Percentiles rank a stretch among this genome's conserved stretches.
Conservation (phyloP, 2,113 vertebrate genomes). For the Grallaria varia region DNA sequence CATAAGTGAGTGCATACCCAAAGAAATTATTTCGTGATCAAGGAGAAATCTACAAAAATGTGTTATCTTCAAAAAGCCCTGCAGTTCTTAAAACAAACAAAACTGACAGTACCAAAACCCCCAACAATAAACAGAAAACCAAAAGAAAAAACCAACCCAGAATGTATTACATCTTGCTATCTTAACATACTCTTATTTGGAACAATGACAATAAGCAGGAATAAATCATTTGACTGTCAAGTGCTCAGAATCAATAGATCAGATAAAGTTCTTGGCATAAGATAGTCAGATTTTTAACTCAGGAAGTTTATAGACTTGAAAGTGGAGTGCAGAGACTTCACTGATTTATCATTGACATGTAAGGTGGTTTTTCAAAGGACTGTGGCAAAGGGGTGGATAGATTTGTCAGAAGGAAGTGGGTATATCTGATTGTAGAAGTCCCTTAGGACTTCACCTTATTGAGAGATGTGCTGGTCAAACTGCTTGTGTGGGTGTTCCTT, state of each 20-base stretch:
- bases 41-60: neutral
- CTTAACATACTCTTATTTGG: neutral
- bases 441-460: neutral
- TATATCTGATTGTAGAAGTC: neutral
- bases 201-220: neutral
- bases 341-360: accelerated
- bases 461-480: accelerated
- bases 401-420: neutral
- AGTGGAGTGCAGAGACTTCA: neutral
- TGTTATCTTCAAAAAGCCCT: neutral
- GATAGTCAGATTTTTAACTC: neutral
- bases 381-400: neutral
- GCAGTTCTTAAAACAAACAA: neutral
- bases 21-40: neutral
- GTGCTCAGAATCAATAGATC: neutral
- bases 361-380: neutral
- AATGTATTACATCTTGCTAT: neutral
- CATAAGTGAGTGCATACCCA: neutral
- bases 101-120: accelerated
- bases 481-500: neutral
- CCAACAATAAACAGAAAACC: neutral
- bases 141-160: neutral
- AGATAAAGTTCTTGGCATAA: neutral
- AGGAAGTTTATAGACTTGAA: neutral
- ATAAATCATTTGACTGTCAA: neutral